phyloP scores from a whole-genome alignment of 2,113 vertebrate species.

The Ranitomeya variabilis region DNA sequence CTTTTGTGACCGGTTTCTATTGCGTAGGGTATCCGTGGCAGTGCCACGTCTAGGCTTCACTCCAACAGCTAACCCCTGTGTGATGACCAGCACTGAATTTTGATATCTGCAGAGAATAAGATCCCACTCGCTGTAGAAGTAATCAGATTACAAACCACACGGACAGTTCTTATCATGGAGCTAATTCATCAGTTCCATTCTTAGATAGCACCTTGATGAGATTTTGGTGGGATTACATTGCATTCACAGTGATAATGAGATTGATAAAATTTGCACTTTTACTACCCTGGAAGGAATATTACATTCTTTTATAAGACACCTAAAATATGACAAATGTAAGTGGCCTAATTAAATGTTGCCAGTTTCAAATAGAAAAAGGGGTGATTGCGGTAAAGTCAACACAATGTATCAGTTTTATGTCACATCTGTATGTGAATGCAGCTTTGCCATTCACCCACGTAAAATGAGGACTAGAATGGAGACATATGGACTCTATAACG shows the following conservation, averaged over 20 bases:
- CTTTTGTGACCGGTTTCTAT: too few species aligned
- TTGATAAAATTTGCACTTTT: constrained; percentile 14
- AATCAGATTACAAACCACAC: neutral
- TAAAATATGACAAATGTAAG: constrained; percentile 24
- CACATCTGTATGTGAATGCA: constrained; percentile 5
- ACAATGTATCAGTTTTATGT: neutral
- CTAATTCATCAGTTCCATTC: neutral
- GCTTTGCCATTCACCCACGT: neutral
- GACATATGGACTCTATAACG: neutral
- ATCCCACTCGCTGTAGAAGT: neutral
- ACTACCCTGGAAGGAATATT: constrained; percentile 15
- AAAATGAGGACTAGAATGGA: neutral
- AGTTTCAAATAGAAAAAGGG: neutral
- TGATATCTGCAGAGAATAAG: neutral
- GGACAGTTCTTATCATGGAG: neutral
- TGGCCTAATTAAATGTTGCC: constrained; percentile 7
- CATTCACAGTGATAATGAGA: constrained; percentile 13
- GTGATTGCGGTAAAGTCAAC: constrained; percentile 8
- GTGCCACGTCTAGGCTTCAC: too few species aligned
- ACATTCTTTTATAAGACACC: neutral
- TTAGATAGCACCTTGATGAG: constrained; percentile 19
- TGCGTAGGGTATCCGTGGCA: too few species aligned
- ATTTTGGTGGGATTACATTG: constrained; percentile 21
- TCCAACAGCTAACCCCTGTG: neutral
- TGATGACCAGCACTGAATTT: neutral